A percentile compares a stretch with the other conserved stretches of the same genome.
These are phyloP conservation scores for Epinephelus fuscoguttatus DNA, from an alignment of 2,113 vertebrate species.

Conservation along the genomic window DNA sequence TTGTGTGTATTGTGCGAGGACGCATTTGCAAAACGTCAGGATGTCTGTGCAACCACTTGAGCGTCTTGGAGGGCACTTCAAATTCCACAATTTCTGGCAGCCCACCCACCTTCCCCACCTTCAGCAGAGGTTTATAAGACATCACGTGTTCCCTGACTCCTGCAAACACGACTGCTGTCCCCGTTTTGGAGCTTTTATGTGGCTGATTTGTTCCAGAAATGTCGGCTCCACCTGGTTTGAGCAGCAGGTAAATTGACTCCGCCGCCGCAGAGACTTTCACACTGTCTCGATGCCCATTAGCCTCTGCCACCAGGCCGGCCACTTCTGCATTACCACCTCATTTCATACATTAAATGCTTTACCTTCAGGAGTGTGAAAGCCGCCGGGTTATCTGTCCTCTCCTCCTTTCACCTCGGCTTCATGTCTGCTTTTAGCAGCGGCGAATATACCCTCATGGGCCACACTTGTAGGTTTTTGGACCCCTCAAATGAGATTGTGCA, in stretches of 20 bases:
- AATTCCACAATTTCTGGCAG: not conserved
- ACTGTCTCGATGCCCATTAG: constrained; percentile 53
- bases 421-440: constrained; percentile 36
- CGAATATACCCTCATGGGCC: constrained; percentile 31
- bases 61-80: too few relatives aligned
- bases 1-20: not conserved
- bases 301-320: not conserved
- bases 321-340: constrained; percentile 67
- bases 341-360: constrained; percentile 82
- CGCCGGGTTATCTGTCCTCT: constrained; percentile 57
- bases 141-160: not conserved
- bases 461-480: constrained; percentile 13
- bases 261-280: constrained; percentile 49
- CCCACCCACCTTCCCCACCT: constrained; percentile 18
- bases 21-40: not conserved
- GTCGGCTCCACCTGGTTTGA: constrained; percentile 50
- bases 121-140: not conserved
- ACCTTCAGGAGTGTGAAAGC: constrained; percentile 73
- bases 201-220: constrained; percentile 31
- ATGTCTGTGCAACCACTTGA: not conserved
- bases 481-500: constrained; percentile 66
- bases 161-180: not conserved
- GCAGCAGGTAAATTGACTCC: constrained; percentile 48
- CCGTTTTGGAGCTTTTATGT: not conserved
- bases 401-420: constrained; percentile 47